Percentiles rank a stretch among this genome's conserved stretches.
These are phyloP conservation scores for Rhodinocichla rosea DNA, from an alignment of 2,113 vertebrate genomes.

Conservation along the genomic window DNA sequence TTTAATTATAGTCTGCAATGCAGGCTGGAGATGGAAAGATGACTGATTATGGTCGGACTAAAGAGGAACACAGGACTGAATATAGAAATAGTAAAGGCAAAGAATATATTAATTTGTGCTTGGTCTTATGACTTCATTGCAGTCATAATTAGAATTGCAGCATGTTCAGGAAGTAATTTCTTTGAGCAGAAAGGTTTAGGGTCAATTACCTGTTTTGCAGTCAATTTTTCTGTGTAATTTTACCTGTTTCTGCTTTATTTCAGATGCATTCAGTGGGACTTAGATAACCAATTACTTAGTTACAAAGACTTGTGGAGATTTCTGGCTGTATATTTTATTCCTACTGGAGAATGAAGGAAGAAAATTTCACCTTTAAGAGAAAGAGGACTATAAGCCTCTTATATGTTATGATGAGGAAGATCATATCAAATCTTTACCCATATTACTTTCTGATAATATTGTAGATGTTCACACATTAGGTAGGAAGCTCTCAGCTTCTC, in stretches of 20 bases:
- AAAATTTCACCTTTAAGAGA: not conserved
- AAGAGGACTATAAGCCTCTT: not conserved
- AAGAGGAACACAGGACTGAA: not conserved
- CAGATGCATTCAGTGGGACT: not conserved
- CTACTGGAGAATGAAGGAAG: not conserved
- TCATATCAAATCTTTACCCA: not conserved
- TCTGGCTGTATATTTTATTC: not conserved
- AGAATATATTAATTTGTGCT: not conserved
- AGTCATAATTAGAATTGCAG: not conserved
- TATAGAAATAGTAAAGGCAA: not conserved
- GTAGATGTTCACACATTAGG: not conserved
- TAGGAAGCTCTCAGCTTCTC: not conserved
- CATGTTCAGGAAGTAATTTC: not conserved
- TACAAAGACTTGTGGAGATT: not conserved
- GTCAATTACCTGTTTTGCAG: not conserved
- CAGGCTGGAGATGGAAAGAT: not conserved
- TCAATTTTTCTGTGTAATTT: not conserved
- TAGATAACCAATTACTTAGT: not conserved
- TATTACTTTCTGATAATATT: not conserved
- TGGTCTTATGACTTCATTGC: not conserved
- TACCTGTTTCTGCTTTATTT: not conserved
- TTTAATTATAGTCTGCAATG: not conserved
- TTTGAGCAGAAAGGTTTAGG: not conserved
- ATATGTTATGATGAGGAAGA: not conserved
- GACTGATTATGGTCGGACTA: not conserved